A percentile compares a stretch with the other conserved stretches of the same genome.
Evolutionary conservation across 2,888 invertebrate genomes (phyloP).

Genomic region (Coelinius sp.): DNA sequence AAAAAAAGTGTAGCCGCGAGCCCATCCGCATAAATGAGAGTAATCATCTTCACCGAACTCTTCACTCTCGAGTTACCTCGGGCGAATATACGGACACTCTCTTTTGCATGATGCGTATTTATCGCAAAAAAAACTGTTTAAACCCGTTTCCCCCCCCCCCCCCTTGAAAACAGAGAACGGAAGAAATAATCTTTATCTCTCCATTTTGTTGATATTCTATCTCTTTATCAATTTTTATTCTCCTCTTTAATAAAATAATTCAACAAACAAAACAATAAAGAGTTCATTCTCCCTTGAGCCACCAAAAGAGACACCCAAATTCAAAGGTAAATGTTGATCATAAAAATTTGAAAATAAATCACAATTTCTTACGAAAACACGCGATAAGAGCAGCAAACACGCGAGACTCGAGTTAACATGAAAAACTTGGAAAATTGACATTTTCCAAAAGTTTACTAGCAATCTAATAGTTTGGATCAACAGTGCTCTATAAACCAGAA

Average conservation of each 20-base stretch:
- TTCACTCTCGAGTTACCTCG: constrained; percentile 39
- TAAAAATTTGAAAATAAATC: constrained; percentile 17
- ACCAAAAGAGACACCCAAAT: neutral
- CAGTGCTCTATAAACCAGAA: neutral
- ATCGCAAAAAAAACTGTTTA: constrained; percentile 22
- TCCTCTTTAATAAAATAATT: neutral
- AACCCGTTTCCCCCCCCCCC: neutral
- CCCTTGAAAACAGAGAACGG: neutral
- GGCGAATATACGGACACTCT: constrained; percentile 42
- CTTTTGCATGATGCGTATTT: constrained; percentile 34
- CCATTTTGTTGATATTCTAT: neutral
- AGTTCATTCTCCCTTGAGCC: constrained; percentile 35
- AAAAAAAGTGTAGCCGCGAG: constrained; percentile 42
- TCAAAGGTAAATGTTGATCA: constrained; percentile 19
- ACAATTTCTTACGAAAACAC: neutral
- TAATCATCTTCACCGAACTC: constrained; percentile 45
- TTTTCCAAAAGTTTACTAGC: neutral
- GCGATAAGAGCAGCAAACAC: constrained; percentile 14
- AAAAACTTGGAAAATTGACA: neutral
- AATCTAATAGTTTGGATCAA: neutral
- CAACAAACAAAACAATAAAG: constrained; percentile 12
- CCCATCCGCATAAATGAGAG: constrained; percentile 48
- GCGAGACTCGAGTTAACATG: constrained; percentile 4
- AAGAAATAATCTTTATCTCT: no score
- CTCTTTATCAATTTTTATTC: neutral